These are phyloP conservation scores for Mormyrus lacerda DNA, from an alignment of 2,113 vertebrate species.

Conservation along the genomic window DNA sequence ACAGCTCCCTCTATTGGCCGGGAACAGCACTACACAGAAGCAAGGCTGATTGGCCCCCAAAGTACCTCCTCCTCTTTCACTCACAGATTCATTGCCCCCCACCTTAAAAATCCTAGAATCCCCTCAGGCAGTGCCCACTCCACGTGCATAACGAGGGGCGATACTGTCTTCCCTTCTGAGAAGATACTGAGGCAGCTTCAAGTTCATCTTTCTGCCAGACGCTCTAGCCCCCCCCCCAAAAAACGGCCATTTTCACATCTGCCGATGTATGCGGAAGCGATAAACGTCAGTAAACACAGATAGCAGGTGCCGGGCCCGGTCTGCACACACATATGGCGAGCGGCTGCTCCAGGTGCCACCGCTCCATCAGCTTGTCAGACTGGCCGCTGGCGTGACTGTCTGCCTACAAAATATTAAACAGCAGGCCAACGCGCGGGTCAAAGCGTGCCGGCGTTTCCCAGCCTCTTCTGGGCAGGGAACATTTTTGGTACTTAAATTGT, in stretches of 20 bases:
- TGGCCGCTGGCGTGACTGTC: neutral
- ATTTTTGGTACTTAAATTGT: neutral
- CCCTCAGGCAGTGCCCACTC: neutral
- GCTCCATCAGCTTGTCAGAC: neutral
- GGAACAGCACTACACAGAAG: neutral
- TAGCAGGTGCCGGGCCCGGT: neutral
- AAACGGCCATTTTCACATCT: neutral
- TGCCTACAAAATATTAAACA: neutral
- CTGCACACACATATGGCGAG: neutral
- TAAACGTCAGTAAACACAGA: constrained; percentile 5
- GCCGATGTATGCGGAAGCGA: neutral
- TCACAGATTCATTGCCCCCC: neutral
- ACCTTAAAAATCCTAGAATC: neutral
- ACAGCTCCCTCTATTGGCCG: neutral
- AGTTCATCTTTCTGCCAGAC: neutral
- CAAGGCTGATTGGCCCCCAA: neutral
- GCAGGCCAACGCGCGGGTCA: neutral
- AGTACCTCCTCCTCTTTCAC: neutral
- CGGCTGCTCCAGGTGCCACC: neutral
- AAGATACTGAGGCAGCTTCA: neutral
- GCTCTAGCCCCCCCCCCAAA: neutral
- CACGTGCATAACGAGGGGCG: neutral
- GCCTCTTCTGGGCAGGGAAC: neutral
- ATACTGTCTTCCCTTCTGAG: too few species aligned
- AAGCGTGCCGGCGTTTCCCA: neutral